Conservation (phyloP, 1,140 invertebrate species). For the Oedothorax gibbosus region DNA sequence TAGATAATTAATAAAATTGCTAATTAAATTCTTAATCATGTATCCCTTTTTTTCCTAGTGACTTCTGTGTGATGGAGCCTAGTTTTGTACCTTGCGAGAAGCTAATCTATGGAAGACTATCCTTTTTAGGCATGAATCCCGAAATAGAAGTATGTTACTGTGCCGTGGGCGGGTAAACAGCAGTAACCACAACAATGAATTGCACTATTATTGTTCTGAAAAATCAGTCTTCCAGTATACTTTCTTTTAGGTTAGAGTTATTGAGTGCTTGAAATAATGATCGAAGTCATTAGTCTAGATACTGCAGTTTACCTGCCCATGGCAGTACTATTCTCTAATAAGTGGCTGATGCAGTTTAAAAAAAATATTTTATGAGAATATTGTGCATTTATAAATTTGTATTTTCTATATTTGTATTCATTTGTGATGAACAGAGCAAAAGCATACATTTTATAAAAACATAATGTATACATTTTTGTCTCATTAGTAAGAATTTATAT, state of each 20-base stretch:
- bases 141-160: constrained; percentile 77
- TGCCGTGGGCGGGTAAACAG: too few relatives aligned
- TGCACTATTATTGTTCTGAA: too few relatives aligned
- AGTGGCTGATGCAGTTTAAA: not conserved
- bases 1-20: too few relatives aligned
- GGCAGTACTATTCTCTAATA: not conserved
- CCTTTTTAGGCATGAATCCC: constrained; percentile 89
- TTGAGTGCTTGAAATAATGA: too few relatives aligned
- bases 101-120: constrained; percentile 82
- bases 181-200: too few relatives aligned
- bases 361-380: not conserved
- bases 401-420: not conserved
- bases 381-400: not conserved
- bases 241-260: too few relatives aligned
- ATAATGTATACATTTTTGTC: not conserved
- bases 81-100: constrained; percentile 82
- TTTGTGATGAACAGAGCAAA: not conserved
- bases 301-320: too few relatives aligned
- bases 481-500: not conserved
- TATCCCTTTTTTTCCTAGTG: constrained; percentile 69
- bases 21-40: too few relatives aligned
- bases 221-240: too few relatives aligned
- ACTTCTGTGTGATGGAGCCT: constrained; percentile 79
- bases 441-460: not conserved
- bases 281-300: too few relatives aligned